These are phyloP conservation scores for Casuarius casuarius DNA, from an alignment of 2,113 vertebrate genomes.

Conservation along the genomic window DNA sequence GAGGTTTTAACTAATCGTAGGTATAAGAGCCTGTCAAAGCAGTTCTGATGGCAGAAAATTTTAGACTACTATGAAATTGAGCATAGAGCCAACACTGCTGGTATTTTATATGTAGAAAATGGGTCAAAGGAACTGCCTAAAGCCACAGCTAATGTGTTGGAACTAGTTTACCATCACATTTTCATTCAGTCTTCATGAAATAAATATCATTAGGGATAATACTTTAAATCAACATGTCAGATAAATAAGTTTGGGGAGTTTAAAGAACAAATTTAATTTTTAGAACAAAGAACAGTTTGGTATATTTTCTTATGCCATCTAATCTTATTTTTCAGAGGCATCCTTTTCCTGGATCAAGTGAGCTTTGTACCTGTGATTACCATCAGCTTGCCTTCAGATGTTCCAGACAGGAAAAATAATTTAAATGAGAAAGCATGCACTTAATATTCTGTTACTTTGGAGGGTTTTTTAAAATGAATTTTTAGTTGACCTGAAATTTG, in stretches of 20 bases:
- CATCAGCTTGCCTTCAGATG: constrained; percentile 65
- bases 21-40: not conserved
- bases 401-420: constrained; percentile 61
- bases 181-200: not conserved
- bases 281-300: not conserved
- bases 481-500: constrained; percentile 50
- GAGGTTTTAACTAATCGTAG: not conserved
- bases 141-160: not conserved
- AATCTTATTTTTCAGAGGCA: constrained; percentile 72
- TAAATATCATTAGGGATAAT: not conserved
- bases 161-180: not conserved
- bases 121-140: not conserved
- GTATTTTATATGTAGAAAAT: not conserved
- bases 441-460: constrained; percentile 44
- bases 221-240: not conserved
- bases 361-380: constrained; percentile 58
- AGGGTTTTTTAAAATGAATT: not conserved
- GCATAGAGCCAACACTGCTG: not conserved
- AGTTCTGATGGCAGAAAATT: not conserved
- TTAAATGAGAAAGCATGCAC: constrained; percentile 66
- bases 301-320: constrained; percentile 5
- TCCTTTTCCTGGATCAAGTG: constrained; percentile 74
- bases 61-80: not conserved
- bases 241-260: not conserved
- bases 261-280: not conserved